Conservation (phyloP, 2,113 vertebrate species). For the Gorilla gorilla region DNA sequence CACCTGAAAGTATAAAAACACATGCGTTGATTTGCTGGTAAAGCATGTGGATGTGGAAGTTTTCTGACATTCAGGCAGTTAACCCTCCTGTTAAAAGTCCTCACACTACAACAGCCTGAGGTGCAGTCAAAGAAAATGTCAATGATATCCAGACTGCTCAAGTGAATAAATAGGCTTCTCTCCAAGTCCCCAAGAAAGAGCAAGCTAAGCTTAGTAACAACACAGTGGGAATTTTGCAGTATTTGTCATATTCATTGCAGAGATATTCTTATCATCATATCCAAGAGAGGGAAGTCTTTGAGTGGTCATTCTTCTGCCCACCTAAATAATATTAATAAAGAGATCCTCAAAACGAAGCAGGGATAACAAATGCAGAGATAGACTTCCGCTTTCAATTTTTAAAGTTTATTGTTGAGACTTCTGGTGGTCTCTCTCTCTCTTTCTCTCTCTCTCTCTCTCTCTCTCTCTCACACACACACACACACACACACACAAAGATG, state of each 20-base stretch:
- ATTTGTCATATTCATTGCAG: background rate
- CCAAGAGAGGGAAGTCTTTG: background rate
- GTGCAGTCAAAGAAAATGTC: conserved; percentile 60
- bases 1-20: conserved; percentile 21
- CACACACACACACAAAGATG: background rate
- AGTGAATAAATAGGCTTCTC: conserved; percentile 45
- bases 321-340: conserved; percentile 4
- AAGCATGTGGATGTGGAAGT: background rate
- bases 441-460: background rate
- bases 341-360: background rate
- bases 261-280: background rate
- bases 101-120: conserved; percentile 53
- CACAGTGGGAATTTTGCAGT: background rate
- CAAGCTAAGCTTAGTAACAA: conserved; percentile 13
- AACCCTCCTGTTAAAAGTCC: conserved; percentile 56
- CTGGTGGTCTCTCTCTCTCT: background rate
- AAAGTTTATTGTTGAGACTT: background rate
- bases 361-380: background rate
- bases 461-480: background rate
- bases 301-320: background rate
- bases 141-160: conserved; percentile 50
- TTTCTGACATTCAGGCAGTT: conserved; percentile 62
- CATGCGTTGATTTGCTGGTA: conserved; percentile 29
- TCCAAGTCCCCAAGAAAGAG: conserved; percentile 55
- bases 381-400: background rate